Conservation (phyloP, 1,140 invertebrate species). For the Schlechtendalia chinensis region DNA sequence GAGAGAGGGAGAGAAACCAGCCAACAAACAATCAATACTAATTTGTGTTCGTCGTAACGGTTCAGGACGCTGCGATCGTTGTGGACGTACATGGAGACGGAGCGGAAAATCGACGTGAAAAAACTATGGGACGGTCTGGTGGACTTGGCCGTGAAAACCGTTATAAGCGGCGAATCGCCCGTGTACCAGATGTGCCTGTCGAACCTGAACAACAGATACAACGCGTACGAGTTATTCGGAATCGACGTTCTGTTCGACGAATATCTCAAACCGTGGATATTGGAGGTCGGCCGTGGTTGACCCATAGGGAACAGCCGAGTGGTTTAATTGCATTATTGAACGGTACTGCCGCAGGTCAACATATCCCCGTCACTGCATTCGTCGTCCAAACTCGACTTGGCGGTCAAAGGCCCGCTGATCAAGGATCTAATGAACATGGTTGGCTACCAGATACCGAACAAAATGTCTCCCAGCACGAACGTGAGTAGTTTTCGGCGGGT, state of each 20-base stretch:
- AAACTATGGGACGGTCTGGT: slow-evolving; percentile 76
- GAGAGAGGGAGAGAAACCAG: too few relatives aligned
- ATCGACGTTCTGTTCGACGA: slow-evolving; percentile 79
- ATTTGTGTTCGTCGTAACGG: slow-evolving; percentile 18
- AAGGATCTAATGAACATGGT: slow-evolving; percentile 88
- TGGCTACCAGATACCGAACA: slow-evolving; percentile 77
- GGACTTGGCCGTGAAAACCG: slow-evolving; percentile 77
- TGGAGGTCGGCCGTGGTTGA: too few relatives aligned
- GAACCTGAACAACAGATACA: slow-evolving; percentile 71
- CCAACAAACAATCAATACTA: too few relatives aligned
- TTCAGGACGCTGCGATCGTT: slow-evolving; percentile 69
- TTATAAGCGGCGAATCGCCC: slow-evolving; percentile 74
- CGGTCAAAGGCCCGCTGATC: slow-evolving; percentile 89
- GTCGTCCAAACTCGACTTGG: slow-evolving; percentile 85
- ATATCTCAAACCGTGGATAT: slow-evolving; percentile 86
- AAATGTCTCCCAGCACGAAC: slow-evolving; percentile 52
- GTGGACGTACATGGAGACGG: slow-evolving; percentile 70
- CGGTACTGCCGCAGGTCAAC: slow-evolving; percentile 74
- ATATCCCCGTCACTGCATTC: slow-evolving; percentile 94
- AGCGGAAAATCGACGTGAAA: slow-evolving; percentile 69
- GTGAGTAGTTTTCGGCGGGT: slow-evolving; percentile 21
- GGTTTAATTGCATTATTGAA: too few relatives aligned
- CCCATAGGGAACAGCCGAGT: too few relatives aligned
- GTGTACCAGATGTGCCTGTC: slow-evolving; percentile 68
- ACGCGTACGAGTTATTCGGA: slow-evolving; percentile 79